A percentile compares a stretch with the other conserved stretches of the same genome.
phyloP scores from a whole-genome alignment of 2,113 vertebrate genomes.

The Thalassarche chlororhynchos region DNA sequence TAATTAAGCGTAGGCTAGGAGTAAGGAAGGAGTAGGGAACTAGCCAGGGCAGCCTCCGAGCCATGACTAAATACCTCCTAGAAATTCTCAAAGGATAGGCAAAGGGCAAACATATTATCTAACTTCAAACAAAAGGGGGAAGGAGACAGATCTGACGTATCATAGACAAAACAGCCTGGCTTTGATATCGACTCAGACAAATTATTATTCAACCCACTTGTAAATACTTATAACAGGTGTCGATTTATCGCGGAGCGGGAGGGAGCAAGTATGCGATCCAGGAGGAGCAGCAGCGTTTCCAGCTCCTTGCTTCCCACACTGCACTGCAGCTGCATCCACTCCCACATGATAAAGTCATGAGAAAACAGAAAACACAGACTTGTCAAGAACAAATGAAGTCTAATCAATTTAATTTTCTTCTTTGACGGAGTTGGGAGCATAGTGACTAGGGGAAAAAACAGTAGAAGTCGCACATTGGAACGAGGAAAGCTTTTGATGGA shows the following conservation, averaged over 20 bases:
- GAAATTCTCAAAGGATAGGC: neutral
- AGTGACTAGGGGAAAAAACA: neutral
- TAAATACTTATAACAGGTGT: neutral
- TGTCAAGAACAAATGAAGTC: slow-evolving; percentile 52
- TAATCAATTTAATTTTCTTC: slow-evolving; percentile 37
- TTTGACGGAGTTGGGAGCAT: neutral
- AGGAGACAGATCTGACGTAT: neutral
- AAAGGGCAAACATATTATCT: neutral
- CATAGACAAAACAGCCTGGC: neutral
- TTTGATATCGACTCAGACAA: slow-evolving; percentile 15
- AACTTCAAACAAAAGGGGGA: slow-evolving; percentile 19
- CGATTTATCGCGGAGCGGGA: neutral
- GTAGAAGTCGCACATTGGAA: neutral
- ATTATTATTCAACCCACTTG: slow-evolving; percentile 2
- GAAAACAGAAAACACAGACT: slow-evolving; percentile 50
- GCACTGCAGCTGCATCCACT: neutral
- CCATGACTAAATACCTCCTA: neutral
- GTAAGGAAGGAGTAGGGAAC: neutral
- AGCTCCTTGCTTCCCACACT: neutral
- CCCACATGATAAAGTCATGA: neutral
- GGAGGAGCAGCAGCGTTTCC: neutral
- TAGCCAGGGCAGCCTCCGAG: neutral
- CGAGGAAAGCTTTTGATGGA: slow-evolving; percentile 31
- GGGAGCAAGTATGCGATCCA: neutral
- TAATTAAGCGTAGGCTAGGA: neutral